Evolutionary conservation across 1,140 invertebrate genomes (phyloP).

Genomic region (Caerostris extrusa): DNA sequence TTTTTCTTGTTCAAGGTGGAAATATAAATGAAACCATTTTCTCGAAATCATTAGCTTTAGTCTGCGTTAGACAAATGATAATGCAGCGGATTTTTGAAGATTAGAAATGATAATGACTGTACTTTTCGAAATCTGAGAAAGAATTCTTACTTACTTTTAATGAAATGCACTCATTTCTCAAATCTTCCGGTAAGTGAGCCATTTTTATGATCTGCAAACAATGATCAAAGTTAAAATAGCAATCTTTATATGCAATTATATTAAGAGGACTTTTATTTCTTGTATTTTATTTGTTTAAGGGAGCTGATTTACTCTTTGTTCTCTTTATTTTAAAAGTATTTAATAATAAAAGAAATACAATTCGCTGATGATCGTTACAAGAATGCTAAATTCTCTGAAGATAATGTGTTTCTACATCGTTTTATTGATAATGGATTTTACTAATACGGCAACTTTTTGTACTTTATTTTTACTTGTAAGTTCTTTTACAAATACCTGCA

Average conservation of each 20-base stretch:
- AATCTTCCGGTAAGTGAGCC: neutral
- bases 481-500: neutral
- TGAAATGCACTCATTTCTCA: neutral
- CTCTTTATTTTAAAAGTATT: neutral
- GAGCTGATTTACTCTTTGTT: neutral
- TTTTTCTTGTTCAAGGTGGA: neutral
- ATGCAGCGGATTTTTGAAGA: neutral
- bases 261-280: neutral
- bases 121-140: neutral
- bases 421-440: neutral
- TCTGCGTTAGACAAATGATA: neutral
- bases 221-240: neutral
- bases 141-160: neutral
- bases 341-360: neutral
- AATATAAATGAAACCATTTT: neutral
- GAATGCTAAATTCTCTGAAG: neutral
- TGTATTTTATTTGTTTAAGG: neutral
- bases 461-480: neutral
- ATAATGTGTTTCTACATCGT: neutral
- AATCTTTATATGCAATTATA: constrained; percentile 9
- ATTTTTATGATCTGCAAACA: constrained; percentile 18
- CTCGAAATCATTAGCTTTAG: neutral
- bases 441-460: neutral
- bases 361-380: neutral
- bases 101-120: neutral